Percentiles rank a stretch among this genome's conserved stretches.
Evolutionary conservation across 2,888 invertebrate species (phyloP).

Genomic region (Adelphocoris suturalis): DNA sequence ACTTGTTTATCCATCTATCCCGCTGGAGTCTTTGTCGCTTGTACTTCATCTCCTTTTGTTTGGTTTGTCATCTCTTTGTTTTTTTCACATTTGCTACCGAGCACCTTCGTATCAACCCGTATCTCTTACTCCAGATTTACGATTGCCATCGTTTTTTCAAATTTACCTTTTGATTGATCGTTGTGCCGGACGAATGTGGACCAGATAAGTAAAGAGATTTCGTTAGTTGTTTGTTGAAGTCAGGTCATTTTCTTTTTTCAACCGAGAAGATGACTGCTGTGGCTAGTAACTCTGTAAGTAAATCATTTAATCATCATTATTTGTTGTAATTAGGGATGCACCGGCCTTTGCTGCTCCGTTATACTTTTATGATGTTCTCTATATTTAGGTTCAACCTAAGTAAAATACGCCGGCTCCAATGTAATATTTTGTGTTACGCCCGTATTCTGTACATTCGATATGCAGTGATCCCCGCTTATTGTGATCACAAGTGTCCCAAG

Average conservation of each 20-base stretch:
- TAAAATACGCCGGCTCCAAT: no score
- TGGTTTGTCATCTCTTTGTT: not conserved
- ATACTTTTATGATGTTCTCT: no score
- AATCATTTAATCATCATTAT: not conserved
- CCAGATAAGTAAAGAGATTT: slow-evolving; percentile 3
- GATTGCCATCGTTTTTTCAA: not conserved
- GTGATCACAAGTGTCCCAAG: no score
- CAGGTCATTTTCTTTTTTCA: not conserved
- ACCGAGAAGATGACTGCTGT: not conserved
- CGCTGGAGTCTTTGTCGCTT: no score
- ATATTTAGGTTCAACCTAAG: no score
- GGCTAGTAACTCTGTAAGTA: slow-evolving; percentile 14
- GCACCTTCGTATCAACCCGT: not conserved
- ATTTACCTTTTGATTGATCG: not conserved
- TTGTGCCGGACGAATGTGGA: not conserved
- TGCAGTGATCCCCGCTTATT: no score
- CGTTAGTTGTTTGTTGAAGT: not conserved
- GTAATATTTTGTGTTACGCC: no score
- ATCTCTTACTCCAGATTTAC: not conserved
- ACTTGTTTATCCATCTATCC: no score
- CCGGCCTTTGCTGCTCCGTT: no score
- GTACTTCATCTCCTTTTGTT: not conserved
- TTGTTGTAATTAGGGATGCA: no score
- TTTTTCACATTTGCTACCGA: not conserved
- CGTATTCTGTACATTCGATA: no score